These are phyloP conservation scores for Propithecus deckenii DNA, from an alignment of 2,797 vertebrate genomes.

Conservation along the genomic window DNA sequence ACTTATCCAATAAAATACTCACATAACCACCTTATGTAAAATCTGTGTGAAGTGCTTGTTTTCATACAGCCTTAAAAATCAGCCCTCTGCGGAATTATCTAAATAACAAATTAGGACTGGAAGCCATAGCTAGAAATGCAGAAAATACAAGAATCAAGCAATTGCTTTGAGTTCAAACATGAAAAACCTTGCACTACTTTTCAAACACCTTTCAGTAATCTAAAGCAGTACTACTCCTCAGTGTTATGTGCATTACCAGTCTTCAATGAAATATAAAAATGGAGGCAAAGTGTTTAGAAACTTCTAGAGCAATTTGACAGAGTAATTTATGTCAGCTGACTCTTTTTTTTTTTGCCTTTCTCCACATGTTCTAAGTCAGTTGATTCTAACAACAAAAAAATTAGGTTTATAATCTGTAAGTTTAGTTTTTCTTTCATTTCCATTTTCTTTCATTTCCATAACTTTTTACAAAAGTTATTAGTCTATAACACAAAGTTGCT, in stretches of 20 bases:
- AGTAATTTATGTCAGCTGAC: not conserved
- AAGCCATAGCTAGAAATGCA: not conserved
- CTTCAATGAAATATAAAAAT: not conserved
- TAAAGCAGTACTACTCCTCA: not conserved
- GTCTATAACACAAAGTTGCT: not conserved
- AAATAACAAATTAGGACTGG: not conserved
- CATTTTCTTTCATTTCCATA: not conserved
- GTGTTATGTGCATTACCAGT: not conserved
- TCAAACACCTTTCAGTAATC: not conserved
- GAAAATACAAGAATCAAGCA: not conserved
- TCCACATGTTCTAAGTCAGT: too few species aligned
- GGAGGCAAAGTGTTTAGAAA: not conserved
- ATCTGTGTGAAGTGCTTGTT: not conserved
- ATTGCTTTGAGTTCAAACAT: not conserved
- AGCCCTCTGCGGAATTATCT: not conserved
- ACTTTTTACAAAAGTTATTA: not conserved
- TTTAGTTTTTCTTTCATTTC: not conserved
- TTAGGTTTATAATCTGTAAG: not conserved
- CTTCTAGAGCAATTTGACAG: not conserved
- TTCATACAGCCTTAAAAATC: slow-evolving; percentile 11
- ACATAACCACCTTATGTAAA: not conserved
- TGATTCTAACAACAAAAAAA: not conserved
- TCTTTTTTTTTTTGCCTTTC: too few species aligned
- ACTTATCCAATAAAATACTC: not conserved
- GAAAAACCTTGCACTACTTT: not conserved